Base-by-base conservation (phyloP, 2,797 vertebrate species). In the Microctenopoma lineatum region DNA sequence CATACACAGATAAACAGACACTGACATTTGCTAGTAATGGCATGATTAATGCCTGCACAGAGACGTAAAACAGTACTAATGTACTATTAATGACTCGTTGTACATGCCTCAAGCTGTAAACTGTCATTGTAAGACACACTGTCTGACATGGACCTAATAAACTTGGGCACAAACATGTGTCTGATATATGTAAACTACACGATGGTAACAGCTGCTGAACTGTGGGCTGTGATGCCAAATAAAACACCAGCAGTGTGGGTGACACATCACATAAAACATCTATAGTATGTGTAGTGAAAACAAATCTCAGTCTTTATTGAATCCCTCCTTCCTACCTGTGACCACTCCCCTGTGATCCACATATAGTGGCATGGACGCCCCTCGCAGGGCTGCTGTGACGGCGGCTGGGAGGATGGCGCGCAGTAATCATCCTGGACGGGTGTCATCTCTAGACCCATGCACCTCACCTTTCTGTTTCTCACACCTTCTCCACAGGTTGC, bases 281-380 rank as follows among this genome's bases (percentile, higher is more conserved):
- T 34, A 34, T 9, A 8, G 32, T 34, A 38, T 7, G 26, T 26
- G 18, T 1, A 15, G 25, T 10, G 21, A 38, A 4, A 39, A 36
- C 12, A n/a, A 26, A 50, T 3, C 6, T 55, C 46, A 13, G 25
- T 47, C 5, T 50, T 34, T 5, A 2, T 15, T 8, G 10, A 14
- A 13, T 59, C 10, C 25, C 32, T 25, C 14, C 5, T 56, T 58
- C 84, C 32, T 86, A 99, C 97, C 96, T 96, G 94, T 12, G 95
- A 95, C 71, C 95, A 93, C n/a, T 96, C 92, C 83, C 92, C 93
- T 59, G 96, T 94, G 38, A 95, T 84, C 83, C 96, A 96, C 59
- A 90, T 42, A 7, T 95, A 94, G 71, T 82, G 94, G 84, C 95
- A 96, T 34, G 94, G 84, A 58, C 73, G 58, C 27, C 15, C 66